phyloP scores from a whole-genome alignment of 2,888 invertebrate species.

The Philhelius pedissequus region DNA sequence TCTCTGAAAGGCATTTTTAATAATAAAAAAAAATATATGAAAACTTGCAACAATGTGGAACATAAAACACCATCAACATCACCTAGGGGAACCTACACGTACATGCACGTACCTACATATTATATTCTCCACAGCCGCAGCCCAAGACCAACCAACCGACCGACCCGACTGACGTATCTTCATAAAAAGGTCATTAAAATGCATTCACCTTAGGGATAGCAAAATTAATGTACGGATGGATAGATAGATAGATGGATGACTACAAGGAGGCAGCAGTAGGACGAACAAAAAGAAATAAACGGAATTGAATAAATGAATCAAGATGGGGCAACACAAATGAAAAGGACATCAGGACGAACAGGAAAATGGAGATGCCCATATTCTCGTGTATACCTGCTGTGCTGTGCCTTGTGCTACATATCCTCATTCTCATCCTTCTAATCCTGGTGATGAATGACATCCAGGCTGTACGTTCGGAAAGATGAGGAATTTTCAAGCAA shows the following conservation, averaged over 20 bases:
- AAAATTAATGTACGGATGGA: conserved; percentile 58
- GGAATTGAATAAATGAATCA: conserved; percentile 62
- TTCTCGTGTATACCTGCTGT: conserved; percentile 19
- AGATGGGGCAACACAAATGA: conserved; percentile 11
- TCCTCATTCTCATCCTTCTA: too few relatives aligned
- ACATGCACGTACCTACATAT: background rate
- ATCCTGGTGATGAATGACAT: conserved; percentile 50
- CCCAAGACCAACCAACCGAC: background rate
- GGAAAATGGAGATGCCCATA: background rate
- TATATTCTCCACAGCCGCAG: background rate
- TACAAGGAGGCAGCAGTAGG: background rate
- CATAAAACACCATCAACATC: conserved; percentile 65
- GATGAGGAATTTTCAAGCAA: conserved; percentile 39
- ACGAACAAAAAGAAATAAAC: conserved; percentile 13
- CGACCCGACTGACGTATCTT: conserved; percentile 5
- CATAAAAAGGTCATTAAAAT: conserved; percentile 67
- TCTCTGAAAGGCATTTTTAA: conserved; percentile 51
- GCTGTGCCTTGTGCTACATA: background rate
- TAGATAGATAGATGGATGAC: conserved; percentile 39
- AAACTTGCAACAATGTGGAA: conserved; percentile 65
- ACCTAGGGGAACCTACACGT: conserved; percentile 44
- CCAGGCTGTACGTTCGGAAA: background rate
- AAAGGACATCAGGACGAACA: conserved; percentile 11
- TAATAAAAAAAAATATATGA: conserved; percentile 14
- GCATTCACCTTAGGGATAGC: conserved; percentile 68